Conservation (phyloP, 92 coral and sea anemone genomes). For the Pocillopora meandrina region DNA sequence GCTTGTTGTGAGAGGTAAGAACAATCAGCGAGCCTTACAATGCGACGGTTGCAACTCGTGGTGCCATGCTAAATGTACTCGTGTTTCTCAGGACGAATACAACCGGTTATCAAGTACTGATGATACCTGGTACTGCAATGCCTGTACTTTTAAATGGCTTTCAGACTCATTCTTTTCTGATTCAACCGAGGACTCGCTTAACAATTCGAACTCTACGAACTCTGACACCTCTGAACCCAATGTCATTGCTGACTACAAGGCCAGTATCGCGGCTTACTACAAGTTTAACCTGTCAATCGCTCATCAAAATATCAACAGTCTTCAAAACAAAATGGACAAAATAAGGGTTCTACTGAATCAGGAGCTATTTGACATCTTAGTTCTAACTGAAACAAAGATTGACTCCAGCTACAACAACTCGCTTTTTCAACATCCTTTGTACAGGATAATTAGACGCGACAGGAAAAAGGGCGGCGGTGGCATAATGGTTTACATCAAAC, state of each 20-base stretch:
- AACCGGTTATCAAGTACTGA: background rate
- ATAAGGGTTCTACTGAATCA: slow-evolving; percentile 1
- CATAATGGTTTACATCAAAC: too few species aligned
- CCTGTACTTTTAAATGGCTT: background rate
- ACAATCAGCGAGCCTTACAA: slow-evolving; percentile 4
- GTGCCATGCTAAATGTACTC: background rate
- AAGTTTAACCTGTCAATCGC: background rate
- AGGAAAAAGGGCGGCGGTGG: background rate
- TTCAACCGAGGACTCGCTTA: background rate
- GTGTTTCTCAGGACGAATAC: background rate
- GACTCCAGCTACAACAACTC: slow-evolving; percentile 3
- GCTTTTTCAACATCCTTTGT: slow-evolving; percentile 6
- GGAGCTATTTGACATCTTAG: slow-evolving; percentile 2
- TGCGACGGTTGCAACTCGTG: slow-evolving; percentile 8
- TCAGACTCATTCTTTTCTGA: background rate
- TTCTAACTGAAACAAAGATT: background rate
- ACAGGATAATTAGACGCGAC: background rate
- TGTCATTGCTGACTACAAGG: background rate
- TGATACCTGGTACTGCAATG: background rate
- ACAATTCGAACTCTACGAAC: background rate
- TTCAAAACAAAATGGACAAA: background rate
- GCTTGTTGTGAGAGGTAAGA: background rate
- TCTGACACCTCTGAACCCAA: background rate
- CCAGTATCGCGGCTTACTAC: slow-evolving; percentile 4
- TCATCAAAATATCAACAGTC: background rate